phyloP scores from a whole-genome alignment of 2,888 invertebrate species.

The Tenthredo scrophulariae region DNA sequence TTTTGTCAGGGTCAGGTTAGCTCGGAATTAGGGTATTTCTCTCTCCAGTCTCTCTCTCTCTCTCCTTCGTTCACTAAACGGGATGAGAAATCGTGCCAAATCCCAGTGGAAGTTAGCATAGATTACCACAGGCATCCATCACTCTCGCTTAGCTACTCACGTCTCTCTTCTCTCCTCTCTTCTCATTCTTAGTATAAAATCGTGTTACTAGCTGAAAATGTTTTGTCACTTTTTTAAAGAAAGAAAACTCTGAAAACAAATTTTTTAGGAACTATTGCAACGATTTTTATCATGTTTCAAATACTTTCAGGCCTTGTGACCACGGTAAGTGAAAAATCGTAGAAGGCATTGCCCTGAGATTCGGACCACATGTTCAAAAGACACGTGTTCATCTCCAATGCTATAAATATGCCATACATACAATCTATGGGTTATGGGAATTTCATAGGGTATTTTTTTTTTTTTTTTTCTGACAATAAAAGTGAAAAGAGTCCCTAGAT shows the following conservation, averaged over 20 bases:
- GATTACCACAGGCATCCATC: slow-evolving; percentile 77
- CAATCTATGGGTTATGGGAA: background rate
- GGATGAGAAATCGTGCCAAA: slow-evolving; percentile 68
- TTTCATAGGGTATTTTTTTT: background rate
- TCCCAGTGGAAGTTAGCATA: slow-evolving; percentile 76
- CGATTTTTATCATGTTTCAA: background rate
- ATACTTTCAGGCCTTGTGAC: background rate
- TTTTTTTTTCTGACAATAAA: background rate
- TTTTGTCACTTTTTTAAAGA: background rate
- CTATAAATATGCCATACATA: background rate
- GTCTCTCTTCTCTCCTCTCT: slow-evolving; percentile 30
- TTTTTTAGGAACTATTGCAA: no score
- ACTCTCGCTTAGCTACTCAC: slow-evolving; percentile 62
- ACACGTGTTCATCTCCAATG: background rate
- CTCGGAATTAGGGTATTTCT: slow-evolving; percentile 65
- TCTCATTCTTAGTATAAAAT: background rate
- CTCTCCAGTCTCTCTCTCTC: slow-evolving; percentile 55
- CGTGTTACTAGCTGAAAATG: background rate
- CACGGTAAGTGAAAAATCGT: background rate
- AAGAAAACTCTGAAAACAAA: background rate
- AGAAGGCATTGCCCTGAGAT: background rate
- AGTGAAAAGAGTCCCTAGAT: background rate
- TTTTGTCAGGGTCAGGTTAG: slow-evolving; percentile 52
- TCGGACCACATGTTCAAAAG: background rate
- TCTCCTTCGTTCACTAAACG: slow-evolving; percentile 50